phyloP scores from a whole-genome alignment of 1,140 invertebrate genomes.

The Hestina assimilis region DNA sequence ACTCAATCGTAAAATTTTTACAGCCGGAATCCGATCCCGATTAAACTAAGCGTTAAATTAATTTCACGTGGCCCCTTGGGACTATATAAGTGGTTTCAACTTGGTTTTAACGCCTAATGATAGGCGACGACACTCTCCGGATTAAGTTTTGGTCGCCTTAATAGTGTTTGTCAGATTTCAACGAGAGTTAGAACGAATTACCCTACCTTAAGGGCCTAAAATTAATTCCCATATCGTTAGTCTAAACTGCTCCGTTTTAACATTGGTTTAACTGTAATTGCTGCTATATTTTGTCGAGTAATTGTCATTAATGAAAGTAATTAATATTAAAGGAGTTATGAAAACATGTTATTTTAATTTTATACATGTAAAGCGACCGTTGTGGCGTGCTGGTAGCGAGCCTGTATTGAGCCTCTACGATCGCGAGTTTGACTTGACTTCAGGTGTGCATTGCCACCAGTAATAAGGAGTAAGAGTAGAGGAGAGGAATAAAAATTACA shows the following conservation, averaged over 20 bases:
- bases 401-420: too few species aligned
- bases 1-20: too few species aligned
- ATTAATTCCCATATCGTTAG: background rate
- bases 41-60: conserved; percentile 30
- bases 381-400: too few species aligned
- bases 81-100: conserved; percentile 33
- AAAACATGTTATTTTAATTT: too few species aligned
- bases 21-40: background rate
- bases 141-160: conserved; percentile 32
- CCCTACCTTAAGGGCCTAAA: conserved; percentile 10
- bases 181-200: conserved; percentile 16
- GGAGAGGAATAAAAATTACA: too few species aligned
- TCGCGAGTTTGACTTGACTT: too few species aligned
- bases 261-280: background rate
- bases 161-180: conserved; percentile 26
- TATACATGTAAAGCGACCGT: too few species aligned
- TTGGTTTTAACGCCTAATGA: conserved; percentile 38
- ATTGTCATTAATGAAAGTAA: too few species aligned
- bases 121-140: conserved; percentile 30
- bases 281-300: background rate
- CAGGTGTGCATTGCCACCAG: too few species aligned
- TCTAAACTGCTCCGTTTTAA: background rate
- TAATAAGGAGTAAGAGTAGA: too few species aligned
- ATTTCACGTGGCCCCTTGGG: conserved; percentile 17
- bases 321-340: too few species aligned